A percentile compares a stretch with the other conserved stretches of the same genome.
Evolutionary conservation across 2,113 vertebrate genomes (phyloP).

Genomic region (Elephantulus edwardii): DNA sequence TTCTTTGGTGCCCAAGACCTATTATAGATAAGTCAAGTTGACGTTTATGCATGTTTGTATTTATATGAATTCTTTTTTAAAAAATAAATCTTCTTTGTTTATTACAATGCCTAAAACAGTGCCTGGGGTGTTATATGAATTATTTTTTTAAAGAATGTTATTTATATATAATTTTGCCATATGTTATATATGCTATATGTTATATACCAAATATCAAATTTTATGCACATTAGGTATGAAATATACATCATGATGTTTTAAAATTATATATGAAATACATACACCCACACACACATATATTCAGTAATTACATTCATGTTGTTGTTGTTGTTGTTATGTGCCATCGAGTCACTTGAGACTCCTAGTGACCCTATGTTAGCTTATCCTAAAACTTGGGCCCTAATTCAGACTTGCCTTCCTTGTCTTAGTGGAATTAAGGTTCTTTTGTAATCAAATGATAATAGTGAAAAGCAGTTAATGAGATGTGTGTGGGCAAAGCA

Average conservation of each 20-base stretch:
- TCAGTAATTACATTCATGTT: conserved; percentile 15
- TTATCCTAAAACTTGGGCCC: conserved; percentile 3
- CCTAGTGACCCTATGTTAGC: too few relatives aligned
- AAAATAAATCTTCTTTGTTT: too few relatives aligned
- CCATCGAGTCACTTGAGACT: too few relatives aligned
- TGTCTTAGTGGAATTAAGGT: not conserved
- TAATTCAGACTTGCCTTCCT: not conserved
- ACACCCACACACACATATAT: not conserved
- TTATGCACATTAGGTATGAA: not conserved
- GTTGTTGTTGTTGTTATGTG: too few relatives aligned
- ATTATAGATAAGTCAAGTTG: not conserved
- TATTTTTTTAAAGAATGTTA: too few relatives aligned
- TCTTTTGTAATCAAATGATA: conserved; percentile 17
- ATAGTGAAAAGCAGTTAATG: conserved; percentile 40
- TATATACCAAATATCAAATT: too few relatives aligned
- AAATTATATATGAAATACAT: not conserved
- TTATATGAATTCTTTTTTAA: not conserved
- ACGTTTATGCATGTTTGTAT: not conserved
- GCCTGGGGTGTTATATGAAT: too few relatives aligned
- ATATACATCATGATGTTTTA: not conserved
- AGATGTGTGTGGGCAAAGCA: not conserved
- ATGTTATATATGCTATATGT: not conserved
- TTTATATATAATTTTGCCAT: not conserved
- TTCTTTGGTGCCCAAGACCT: not conserved
- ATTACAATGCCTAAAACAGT: too few relatives aligned